A percentile compares a stretch with the other conserved stretches of the same genome.
Conservation (phyloP, 2,113 vertebrate genomes). For the Cervus canadensis region DNA sequence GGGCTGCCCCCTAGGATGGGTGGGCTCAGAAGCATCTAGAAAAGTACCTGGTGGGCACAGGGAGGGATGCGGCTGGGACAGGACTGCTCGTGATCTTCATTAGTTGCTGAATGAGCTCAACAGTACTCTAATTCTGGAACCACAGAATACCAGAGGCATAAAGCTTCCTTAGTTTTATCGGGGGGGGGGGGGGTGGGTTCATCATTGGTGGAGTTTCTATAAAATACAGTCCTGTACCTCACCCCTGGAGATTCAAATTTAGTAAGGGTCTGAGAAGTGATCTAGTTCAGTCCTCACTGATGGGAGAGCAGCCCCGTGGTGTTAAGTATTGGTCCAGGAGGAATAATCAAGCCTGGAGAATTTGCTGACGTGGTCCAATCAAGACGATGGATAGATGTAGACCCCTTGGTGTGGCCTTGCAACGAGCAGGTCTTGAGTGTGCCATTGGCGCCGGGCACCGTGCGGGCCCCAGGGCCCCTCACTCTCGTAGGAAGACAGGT, state of each 20-base stretch:
- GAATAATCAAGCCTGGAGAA: background rate
- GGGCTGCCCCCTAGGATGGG: background rate
- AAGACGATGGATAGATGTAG: background rate
- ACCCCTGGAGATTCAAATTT: background rate
- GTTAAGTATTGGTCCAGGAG: background rate
- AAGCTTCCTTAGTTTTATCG: background rate
- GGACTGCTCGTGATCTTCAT: rapidly evolving
- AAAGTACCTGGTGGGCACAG: background rate
- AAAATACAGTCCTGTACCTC: background rate
- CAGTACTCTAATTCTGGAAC: background rate
- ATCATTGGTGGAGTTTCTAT: background rate
- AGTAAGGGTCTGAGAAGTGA: background rate
- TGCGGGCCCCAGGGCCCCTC: background rate
- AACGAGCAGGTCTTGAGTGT: background rate
- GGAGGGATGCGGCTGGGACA: background rate
- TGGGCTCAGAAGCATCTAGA: background rate
- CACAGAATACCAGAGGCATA: background rate
- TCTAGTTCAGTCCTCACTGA: background rate
- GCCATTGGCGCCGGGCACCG: rapidly evolving
- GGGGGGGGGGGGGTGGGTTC: background rate
- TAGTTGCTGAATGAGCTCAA: background rate
- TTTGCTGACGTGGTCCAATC: background rate
- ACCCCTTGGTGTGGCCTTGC: background rate
- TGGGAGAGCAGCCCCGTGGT: background rate
- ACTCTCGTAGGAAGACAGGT: background rate